Conservation (phyloP, 2,113 vertebrate species). For the Galeopterus variegatus region DNA sequence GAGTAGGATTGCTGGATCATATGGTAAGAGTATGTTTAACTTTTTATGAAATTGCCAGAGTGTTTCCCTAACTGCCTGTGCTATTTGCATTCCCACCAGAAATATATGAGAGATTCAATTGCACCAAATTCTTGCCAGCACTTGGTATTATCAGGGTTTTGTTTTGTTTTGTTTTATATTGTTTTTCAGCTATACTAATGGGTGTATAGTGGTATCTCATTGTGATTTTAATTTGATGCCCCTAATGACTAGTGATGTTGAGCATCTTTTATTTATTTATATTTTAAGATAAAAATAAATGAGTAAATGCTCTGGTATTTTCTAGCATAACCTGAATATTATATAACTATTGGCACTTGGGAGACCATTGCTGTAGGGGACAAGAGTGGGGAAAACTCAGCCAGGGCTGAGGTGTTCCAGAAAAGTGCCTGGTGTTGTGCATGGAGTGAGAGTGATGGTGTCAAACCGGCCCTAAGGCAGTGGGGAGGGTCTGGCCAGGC, state of each 20-base stretch:
- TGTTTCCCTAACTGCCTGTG: background rate
- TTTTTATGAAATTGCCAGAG: background rate
- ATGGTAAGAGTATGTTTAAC: background rate
- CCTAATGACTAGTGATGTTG: background rate
- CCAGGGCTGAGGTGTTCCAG: background rate
- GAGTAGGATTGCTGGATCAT: background rate
- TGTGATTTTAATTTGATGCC: background rate
- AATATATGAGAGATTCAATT: background rate
- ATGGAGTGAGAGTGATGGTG: background rate
- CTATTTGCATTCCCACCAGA: background rate
- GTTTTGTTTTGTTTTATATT: background rate
- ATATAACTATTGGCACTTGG: background rate
- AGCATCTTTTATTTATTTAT: background rate
- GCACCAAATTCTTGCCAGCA: background rate
- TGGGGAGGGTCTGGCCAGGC: background rate
- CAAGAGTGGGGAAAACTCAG: background rate
- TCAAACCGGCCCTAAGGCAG: background rate
- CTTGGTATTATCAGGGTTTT: background rate
- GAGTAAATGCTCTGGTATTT: background rate
- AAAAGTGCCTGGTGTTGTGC: background rate
- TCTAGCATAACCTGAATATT: background rate
- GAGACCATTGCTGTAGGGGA: background rate
- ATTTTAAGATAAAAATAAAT: slow-evolving; percentile 45
- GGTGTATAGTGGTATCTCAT: background rate
- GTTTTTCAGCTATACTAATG: background rate